Base-by-base conservation (phyloP, 2,797 vertebrate species). In the Cyclopterus lumpus region DNA sequence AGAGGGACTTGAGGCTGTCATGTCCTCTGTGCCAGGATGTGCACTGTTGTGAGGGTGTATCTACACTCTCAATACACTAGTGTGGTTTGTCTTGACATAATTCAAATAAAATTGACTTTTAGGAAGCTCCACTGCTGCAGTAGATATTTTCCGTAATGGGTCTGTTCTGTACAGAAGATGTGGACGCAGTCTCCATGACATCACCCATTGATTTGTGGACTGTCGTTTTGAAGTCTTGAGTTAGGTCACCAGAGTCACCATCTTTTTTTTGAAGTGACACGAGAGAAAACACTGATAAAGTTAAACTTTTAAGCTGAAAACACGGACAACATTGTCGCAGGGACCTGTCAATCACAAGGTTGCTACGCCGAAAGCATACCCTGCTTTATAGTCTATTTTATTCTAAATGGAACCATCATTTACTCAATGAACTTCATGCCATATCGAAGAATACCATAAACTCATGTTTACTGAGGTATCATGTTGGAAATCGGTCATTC, bases 1-100 rank as follows among this genome's bases (percentile, higher is more conserved):
- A 4, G 53, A 67, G 65, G 48, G 74, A 75, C 77, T 73, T 71
- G 40, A 73, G 62, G 46, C 75, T 78, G 78, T 75, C 75, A 69
- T 54, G 59, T 80, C 58, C 67, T 57, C 63, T 74, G 59, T 63
- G 54, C 61, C 61, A 65, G 69, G 77, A 67, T 24, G 28, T 71
- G 74, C 65, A n/a, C 66, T 68, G 71, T 78, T 76, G 32, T 49
- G 51, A 69, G 24, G 36, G 54, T 8, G 18, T 58, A 20, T 60
- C 44, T 32, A 55, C 57, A 38, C 9, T 69, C 49, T 22, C 24
- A 34, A 30, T 54, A 36, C 8, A 26, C 18, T 16, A 9, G n/a
- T 34, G 11, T 28, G 16, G 9, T 42, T 7, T 58, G 22, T n/a
- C 6, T 65, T 22, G 6, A 20, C 30, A 46, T n/a, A 62, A 55